Percentiles rank a stretch among this genome's conserved stretches.
phyloP scores from a whole-genome alignment of 2,113 vertebrate genomes.

The Nettapus auritus region DNA sequence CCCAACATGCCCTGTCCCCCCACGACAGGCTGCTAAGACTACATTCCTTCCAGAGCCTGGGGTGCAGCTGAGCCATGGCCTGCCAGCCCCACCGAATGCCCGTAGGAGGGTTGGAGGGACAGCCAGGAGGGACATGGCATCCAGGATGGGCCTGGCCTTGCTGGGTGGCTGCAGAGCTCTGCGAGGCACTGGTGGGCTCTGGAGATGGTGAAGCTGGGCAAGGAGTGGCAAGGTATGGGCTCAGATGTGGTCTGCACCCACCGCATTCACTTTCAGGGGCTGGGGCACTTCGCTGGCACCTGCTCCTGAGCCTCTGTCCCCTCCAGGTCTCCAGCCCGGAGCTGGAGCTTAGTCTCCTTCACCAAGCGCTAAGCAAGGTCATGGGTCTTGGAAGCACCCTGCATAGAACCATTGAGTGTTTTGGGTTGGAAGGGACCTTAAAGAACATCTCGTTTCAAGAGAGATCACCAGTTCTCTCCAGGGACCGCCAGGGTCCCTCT shows the following conservation, averaged over 20 bases:
- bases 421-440: too few species aligned
- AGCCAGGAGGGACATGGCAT: background rate
- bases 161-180: background rate
- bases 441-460: too few species aligned
- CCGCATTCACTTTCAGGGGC: background rate
- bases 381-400: background rate
- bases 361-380: background rate
- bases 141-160: background rate
- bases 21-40: accelerated
- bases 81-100: too few species aligned
- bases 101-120: too few species aligned
- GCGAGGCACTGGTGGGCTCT: background rate
- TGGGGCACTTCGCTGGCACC: background rate
- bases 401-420: background rate
- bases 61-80: background rate
- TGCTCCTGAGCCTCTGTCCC: background rate
- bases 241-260: accelerated
- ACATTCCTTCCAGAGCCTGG: background rate
- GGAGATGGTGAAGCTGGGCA: background rate
- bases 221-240: accelerated
- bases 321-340: background rate
- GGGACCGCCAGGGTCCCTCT: too few species aligned
- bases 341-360: background rate
- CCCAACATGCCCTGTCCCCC: background rate
- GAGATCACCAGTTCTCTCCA: too few species aligned